Conservation (phyloP, 2,888 invertebrate genomes). For the Aquatica leii region DNA sequence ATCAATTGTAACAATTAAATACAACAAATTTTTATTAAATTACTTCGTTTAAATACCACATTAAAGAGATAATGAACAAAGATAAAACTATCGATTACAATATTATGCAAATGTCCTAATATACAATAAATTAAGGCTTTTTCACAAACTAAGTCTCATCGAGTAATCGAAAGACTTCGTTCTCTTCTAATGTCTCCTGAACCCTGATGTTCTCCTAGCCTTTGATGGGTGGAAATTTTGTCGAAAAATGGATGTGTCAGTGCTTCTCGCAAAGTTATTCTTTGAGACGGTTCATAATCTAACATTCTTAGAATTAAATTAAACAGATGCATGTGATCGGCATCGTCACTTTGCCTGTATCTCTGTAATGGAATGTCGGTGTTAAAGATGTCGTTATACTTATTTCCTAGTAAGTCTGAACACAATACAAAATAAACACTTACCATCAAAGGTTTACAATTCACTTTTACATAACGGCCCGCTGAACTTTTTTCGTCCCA, state of each 20-base stretch:
- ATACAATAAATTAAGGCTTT: slow-evolving; percentile 13
- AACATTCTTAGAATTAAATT: slow-evolving; percentile 95
- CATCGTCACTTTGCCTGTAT: slow-evolving; percentile 86
- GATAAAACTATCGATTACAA: slow-evolving; percentile 14
- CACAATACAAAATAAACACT: slow-evolving; percentile 56
- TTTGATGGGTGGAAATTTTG: slow-evolving; percentile 80
- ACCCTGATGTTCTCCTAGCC: slow-evolving; percentile 68
- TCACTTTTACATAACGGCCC: slow-evolving; percentile 96
- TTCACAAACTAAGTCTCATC: slow-evolving; percentile 62
- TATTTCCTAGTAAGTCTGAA: no score
- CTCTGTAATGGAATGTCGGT: slow-evolving; percentile 67
- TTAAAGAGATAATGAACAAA: not conserved
- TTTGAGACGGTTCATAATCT: slow-evolving; percentile 93
- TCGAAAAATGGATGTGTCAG: slow-evolving; percentile 93
- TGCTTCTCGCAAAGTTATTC: slow-evolving; percentile 88
- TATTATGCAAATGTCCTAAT: slow-evolving; percentile 10
- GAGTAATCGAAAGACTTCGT: slow-evolving; percentile 75
- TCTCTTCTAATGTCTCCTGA: slow-evolving; percentile 67
- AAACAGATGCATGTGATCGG: slow-evolving; percentile 93
- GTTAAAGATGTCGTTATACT: not conserved
- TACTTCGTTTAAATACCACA: not conserved
- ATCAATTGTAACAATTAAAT: not conserved
- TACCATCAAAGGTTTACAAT: slow-evolving; percentile 95
- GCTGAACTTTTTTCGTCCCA: slow-evolving; percentile 98
- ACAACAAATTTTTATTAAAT: slow-evolving; percentile 2